Evolutionary conservation across 1,140 invertebrate genomes (phyloP).

Genomic region (Homalodisca vitripennis): DNA sequence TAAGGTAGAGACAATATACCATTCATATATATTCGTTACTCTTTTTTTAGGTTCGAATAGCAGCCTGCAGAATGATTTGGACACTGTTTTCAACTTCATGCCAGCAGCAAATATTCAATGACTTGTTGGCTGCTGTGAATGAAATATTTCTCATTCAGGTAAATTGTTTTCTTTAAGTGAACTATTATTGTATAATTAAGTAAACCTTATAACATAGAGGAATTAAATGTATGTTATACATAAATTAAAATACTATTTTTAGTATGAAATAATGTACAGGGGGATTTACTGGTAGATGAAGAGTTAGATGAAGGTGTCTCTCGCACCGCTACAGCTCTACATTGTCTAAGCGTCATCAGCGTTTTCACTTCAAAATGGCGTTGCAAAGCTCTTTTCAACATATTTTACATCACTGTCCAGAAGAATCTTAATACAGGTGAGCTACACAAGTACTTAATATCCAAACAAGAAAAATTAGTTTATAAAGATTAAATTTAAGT

Average conservation of each 20-base stretch:
- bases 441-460: no score
- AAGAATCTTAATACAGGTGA: slow-evolving; percentile 18
- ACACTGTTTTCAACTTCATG: background rate
- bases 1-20: no score
- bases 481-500: no score
- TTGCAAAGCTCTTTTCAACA: background rate
- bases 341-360: background rate
- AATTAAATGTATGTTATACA: no score
- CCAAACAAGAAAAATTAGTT: no score
- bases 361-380: background rate
- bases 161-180: no score
- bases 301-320: slow-evolving; percentile 18
- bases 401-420: background rate
- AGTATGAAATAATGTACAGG: no score
- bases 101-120: slow-evolving; percentile 8
- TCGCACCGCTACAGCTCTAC: slow-evolving; percentile 14
- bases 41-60: slow-evolving; percentile 26
- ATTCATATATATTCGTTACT: background rate
- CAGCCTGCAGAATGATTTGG: background rate
- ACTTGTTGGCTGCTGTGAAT: background rate
- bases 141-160: slow-evolving; percentile 7
- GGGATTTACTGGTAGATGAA: slow-evolving; percentile 1
- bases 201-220: no score
- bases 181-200: no score
- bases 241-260: no score